Evolutionary conservation across 2,888 invertebrate species (phyloP).

Genomic region (Scaptodrosophila latifasciaeformis): DNA sequence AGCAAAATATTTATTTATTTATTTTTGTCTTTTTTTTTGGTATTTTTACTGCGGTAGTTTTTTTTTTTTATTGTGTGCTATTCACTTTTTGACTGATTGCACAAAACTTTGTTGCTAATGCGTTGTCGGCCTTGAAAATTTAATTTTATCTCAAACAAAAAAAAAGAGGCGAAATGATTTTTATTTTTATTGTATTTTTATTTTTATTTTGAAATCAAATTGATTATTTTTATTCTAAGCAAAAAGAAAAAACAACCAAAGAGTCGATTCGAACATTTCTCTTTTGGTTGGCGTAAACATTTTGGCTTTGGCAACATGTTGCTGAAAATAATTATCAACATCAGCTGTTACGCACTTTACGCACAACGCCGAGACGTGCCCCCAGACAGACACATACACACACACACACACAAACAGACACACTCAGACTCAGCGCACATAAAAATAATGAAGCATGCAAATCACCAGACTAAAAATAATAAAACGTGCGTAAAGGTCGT

Average conservation of each 20-base stretch:
- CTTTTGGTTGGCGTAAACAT: too few relatives aligned
- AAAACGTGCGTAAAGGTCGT: background rate
- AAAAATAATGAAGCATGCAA: background rate
- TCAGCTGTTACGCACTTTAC: constrained; percentile 4
- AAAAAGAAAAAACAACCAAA: constrained; percentile 3
- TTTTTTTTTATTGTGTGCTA: constrained; percentile 14
- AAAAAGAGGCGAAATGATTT: background rate
- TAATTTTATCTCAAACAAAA: constrained; percentile 25
- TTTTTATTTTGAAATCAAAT: too few relatives aligned
- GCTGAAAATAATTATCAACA: too few relatives aligned
- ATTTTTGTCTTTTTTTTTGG: constrained; percentile 5
- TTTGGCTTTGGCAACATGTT: too few relatives aligned
- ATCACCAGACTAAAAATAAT: background rate
- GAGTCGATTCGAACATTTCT: too few relatives aligned
- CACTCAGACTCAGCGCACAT: background rate
- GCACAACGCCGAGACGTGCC: background rate
- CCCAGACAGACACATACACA: background rate
- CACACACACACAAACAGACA: background rate
- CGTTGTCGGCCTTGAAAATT: constrained; percentile 48
- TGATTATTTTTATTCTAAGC: too few relatives aligned
- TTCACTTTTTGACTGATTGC: constrained; percentile 41
- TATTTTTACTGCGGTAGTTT: constrained; percentile 2
- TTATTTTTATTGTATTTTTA: too few relatives aligned
- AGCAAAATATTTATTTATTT: too few relatives aligned
- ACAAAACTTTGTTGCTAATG: constrained; percentile 37